Conservation (phyloP, 2,797 vertebrate genomes). For the Brachyrhaphis roseni region DNA sequence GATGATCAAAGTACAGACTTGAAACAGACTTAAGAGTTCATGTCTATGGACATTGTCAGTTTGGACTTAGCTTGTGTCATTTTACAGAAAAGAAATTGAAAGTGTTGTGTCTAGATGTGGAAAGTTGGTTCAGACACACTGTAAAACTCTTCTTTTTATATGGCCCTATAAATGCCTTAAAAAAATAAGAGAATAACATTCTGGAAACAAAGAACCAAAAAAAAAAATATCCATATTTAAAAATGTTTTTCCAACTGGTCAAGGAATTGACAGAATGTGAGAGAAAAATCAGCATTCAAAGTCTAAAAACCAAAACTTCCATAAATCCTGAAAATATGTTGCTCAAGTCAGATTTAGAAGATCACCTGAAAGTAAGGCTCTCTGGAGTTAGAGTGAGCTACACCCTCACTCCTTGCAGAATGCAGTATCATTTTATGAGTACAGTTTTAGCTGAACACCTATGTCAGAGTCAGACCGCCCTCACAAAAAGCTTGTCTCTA, state of each 20-base stretch:
- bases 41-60: neutral
- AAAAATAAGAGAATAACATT: neutral
- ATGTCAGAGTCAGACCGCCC: neutral
- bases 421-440: neutral
- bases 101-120: neutral
- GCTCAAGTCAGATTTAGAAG: neutral
- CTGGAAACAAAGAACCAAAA: neutral
- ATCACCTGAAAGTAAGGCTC: neutral
- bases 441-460: neutral
- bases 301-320: neutral
- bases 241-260: neutral
- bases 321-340: neutral
- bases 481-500: slow-evolving; percentile 14
- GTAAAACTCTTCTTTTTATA: neutral
- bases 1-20: slow-evolving; percentile 17
- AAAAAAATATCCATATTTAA: neutral
- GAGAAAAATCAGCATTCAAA: neutral
- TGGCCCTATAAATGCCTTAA: neutral
- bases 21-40: neutral
- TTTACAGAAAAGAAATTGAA: neutral
- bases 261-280: neutral
- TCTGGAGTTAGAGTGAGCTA: neutral
- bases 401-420: neutral
- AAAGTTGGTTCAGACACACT: neutral
- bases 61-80: neutral